Evolutionary conservation across 2,113 vertebrate species (phyloP), one percentile per base, ranked within the genome.

Genomic region (Pionites leucogaster): DNA sequence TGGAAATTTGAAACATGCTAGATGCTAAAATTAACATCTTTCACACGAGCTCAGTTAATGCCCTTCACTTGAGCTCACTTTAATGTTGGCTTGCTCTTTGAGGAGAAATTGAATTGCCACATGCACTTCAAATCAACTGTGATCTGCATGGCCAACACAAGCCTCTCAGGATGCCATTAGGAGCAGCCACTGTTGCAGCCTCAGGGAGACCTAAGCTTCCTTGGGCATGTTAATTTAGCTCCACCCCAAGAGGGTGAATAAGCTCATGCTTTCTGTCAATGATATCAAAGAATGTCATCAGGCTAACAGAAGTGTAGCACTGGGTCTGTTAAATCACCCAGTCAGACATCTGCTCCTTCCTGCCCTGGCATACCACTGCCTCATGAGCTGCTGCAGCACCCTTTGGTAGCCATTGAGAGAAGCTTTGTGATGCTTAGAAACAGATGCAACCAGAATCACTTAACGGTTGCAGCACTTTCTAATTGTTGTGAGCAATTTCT

Each of bases 11-110:
- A 96, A 91, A 84, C 16, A 8, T 3, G 17, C 17, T 93, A 8
- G 13, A 83, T 11, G n/a, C 46, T 86, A 71, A 92, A 90, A 84
- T 72, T 49, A 46, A 92, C 12, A 53, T 35, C 67, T 86, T 92
- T 86, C 44, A 83, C 80, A 75, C 64, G 39, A 87, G 79, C 68
- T 93, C 63, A 75, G 81, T 70, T 47, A 90, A 68, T n/a, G 76
- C 25, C 90, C 82, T 94, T 69, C 46, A 80, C 44, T 89, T 59
- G 55, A 68, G 44, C 9, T 86, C 72, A 29, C 62, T 93, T 69
- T 31, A 60, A 55, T 15, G 13, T 19, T 29, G 72, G 37, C n/a
- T 90, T 1, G 0, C 50, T 90, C 47, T 82, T 65, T 33, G 52
- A 90, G 71, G 24, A 91, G 65, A 76, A 94, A 87, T 20, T 2